Evolutionary conservation across 2,888 invertebrate genomes (phyloP).

Genomic region (Pyrrhia umbra): DNA sequence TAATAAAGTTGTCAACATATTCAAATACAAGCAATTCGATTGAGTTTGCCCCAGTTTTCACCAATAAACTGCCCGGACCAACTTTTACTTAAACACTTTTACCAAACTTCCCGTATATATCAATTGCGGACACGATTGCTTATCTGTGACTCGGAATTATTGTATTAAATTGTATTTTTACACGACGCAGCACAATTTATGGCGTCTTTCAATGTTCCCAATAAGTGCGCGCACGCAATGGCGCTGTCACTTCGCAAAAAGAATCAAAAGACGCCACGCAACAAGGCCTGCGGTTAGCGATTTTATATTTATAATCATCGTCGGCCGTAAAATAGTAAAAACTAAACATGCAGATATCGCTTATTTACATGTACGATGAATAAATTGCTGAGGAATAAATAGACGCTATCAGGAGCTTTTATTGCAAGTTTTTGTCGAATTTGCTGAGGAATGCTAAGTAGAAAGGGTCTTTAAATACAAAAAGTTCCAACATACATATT

Average conservation of each 20-base stretch:
- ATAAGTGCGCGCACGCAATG: slow-evolving; percentile 79
- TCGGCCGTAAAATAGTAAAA: slow-evolving; percentile 73
- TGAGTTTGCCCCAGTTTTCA: slow-evolving; percentile 50
- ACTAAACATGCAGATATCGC: slow-evolving; percentile 69
- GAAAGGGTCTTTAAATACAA: slow-evolving; percentile 11
- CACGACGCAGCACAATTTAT: slow-evolving; percentile 74
- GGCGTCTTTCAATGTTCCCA: slow-evolving; percentile 78
- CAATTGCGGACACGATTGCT: slow-evolving; percentile 58
- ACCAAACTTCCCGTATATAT: slow-evolving; percentile 57
- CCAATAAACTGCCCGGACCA: slow-evolving; percentile 26
- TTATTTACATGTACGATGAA: slow-evolving; percentile 65
- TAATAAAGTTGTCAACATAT: slow-evolving; percentile 49
- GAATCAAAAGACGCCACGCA: slow-evolving; percentile 69
- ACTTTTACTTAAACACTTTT: slow-evolving; percentile 57
- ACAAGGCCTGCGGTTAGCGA: slow-evolving; percentile 80
- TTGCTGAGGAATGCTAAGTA: slow-evolving; percentile 8
- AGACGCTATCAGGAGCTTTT: slow-evolving; percentile 24
- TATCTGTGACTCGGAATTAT: slow-evolving; percentile 67
- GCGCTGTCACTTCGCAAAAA: slow-evolving; percentile 72
- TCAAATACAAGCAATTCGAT: slow-evolving; percentile 32
- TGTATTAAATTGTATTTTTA: slow-evolving; percentile 77
- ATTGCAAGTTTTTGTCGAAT: slow-evolving; percentile 42
- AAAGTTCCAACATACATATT: neutral
- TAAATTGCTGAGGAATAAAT: slow-evolving; percentile 50
- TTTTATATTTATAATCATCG: slow-evolving; percentile 80